A percentile compares a stretch with the other conserved stretches of the same genome.
Conservation (phyloP, 2,888 invertebrate genomes). For the Labia minor region DNA sequence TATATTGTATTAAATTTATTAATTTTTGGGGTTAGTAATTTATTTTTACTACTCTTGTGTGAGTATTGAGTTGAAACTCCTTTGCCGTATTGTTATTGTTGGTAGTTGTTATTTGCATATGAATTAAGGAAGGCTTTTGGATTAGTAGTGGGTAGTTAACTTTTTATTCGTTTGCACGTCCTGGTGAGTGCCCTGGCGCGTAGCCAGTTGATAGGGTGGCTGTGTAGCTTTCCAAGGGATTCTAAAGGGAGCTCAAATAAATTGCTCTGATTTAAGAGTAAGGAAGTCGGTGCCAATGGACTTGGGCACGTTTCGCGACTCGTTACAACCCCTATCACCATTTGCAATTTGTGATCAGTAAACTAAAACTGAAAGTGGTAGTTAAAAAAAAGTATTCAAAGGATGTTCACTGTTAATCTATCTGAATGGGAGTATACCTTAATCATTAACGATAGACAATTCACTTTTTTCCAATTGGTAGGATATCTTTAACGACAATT, state of each 20-base stretch:
- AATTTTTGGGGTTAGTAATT: too few relatives aligned
- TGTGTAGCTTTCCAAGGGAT: background rate
- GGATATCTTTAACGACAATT: too few relatives aligned
- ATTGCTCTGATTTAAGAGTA: background rate
- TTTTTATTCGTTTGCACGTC: too few relatives aligned
- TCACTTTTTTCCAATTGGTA: background rate
- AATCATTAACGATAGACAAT: background rate
- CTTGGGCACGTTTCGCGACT: slow-evolving; percentile 4
- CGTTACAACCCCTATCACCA: background rate
- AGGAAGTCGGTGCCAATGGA: background rate
- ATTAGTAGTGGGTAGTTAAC: too few relatives aligned
- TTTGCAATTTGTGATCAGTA: background rate
- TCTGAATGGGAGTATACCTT: background rate
- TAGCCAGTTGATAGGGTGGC: too few relatives aligned
- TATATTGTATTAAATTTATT: too few relatives aligned
- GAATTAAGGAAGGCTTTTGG: too few relatives aligned
- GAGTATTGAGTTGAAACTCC: too few relatives aligned
- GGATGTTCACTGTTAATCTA: background rate
- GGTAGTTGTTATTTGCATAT: too few relatives aligned
- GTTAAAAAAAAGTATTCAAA: background rate
- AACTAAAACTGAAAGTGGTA: background rate
- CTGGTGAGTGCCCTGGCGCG: too few relatives aligned
- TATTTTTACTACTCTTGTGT: too few relatives aligned
- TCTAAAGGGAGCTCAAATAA: background rate
- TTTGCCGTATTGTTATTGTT: too few relatives aligned